Base-by-base conservation (phyloP, 1,140 invertebrate genomes). In the Papilio polytes region DNA sequence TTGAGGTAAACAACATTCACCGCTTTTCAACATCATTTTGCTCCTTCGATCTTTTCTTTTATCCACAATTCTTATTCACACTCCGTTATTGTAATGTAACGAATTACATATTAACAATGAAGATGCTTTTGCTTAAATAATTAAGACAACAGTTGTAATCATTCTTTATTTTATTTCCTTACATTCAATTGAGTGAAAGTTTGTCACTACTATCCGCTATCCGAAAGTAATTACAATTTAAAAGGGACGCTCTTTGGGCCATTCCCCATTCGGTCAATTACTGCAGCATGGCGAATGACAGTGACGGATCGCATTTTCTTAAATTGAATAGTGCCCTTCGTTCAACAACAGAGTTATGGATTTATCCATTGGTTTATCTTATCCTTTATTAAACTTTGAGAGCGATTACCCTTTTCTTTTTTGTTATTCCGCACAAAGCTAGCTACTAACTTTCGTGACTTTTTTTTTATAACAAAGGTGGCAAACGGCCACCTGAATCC, bases 281-380 rank as follows among this genome's bases (percentile, higher is more conserved):
- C 63, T 70, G 63, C 63, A 70, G 63, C 26, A 70, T 70, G 63
- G 63, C 63, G 63, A 31, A 70, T 70, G 63, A 70, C 63, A 70
- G 63, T 70, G 63, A 70, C 63, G 63, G 63, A 70, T 70, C 22
- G 31, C 26, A 70, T 70, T 70, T 70, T 70, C 63, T 70, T 70
- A 31, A 70, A 31, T 70, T 70, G 63, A 70, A 70, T 70, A 31
- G 63, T 70, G 63, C 63, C 63, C 63, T 70, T 31, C 63, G 22
- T 70, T 70, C 63, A 70, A 70, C 63, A 70, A 70, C 63, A 70
- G 26, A 70, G 63, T 70, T 70, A 70, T 70, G 63, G 26, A 70
- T 70, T 13, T 70, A 15, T 70, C 26, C 31, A 31, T 15, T 31
- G 26, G 63, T 15, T 0, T 20, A 31, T 10, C 26, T 70, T 70